A percentile compares a stretch with the other conserved stretches of the same genome.
These are phyloP conservation scores for Hofmannophila pseudospretella DNA, from an alignment of 2,888 invertebrate genomes.

Conservation along the genomic window DNA sequence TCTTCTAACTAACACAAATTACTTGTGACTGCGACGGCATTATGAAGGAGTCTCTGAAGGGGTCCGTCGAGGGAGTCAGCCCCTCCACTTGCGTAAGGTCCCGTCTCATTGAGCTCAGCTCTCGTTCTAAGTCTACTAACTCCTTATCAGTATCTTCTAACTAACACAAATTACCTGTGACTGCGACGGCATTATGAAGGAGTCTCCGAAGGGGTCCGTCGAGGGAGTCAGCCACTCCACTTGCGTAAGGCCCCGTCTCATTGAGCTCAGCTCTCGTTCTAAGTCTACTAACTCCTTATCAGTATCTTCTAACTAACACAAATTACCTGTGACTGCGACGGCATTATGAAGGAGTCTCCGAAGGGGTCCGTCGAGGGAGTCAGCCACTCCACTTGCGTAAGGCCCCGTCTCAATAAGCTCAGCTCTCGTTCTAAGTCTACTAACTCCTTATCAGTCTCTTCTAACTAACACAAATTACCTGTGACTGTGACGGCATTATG, in stretches of 20 bases:
- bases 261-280: constrained; percentile 90
- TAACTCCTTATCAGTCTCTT: too few relatives aligned
- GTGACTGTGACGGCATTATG: constrained; percentile 45
- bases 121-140: constrained; percentile 92
- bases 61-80: constrained; percentile 82
- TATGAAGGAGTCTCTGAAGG: constrained; percentile 68
- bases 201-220: constrained; percentile 72
- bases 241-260: constrained; percentile 92
- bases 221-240: constrained; percentile 90
- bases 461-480: too few relatives aligned
- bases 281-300: too few relatives aligned
- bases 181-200: constrained; percentile 51
- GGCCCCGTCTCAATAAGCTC: constrained; percentile 89
- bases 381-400: constrained; percentile 92
- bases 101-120: constrained; percentile 89
- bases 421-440: constrained; percentile 88
- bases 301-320: background rate
- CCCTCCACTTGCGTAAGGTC: constrained; percentile 93
- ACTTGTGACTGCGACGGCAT: constrained; percentile 52
- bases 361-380: constrained; percentile 81
- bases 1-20: background rate
- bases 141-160: too few relatives aligned
- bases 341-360: constrained; percentile 62
- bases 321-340: constrained; percentile 50
- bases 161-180: constrained; percentile 37